Conservation (phyloP, 2,797 vertebrate genomes). For the Lagodon rhomboides region DNA sequence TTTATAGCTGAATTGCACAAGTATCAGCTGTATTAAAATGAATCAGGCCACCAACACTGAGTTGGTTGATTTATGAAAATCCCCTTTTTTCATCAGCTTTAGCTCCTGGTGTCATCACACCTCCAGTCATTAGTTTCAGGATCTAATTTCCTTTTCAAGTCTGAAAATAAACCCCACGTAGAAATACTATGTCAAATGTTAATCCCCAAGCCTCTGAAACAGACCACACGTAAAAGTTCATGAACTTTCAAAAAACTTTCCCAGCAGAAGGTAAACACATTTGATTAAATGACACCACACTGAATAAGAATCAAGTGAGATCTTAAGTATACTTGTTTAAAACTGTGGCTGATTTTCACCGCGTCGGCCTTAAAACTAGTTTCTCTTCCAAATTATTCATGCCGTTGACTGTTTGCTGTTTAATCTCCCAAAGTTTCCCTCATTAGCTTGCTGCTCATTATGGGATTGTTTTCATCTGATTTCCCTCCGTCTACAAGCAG, state of each 20-base stretch:
- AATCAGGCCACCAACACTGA: background rate
- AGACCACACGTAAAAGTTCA: background rate
- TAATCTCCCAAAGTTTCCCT: background rate
- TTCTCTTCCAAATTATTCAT: background rate
- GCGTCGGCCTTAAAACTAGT: too few relatives aligned
- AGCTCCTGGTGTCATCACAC: background rate
- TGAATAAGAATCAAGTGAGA: background rate
- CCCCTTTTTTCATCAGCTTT: background rate
- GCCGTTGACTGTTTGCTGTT: background rate
- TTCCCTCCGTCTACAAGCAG: background rate
- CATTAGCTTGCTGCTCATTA: background rate
- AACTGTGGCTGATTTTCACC: background rate
- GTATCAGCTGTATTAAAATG: background rate
- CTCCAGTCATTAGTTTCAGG: background rate
- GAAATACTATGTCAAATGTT: slow-evolving; percentile 7
- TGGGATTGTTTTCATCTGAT: background rate
- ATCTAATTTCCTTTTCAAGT: background rate
- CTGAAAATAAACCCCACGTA: background rate
- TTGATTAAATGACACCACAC: background rate
- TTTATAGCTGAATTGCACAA: too few relatives aligned
- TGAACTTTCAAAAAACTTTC: background rate
- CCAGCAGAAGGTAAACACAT: background rate
- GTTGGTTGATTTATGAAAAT: background rate
- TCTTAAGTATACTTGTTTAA: background rate
- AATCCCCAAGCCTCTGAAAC: background rate